These are phyloP conservation scores for Etheostoma perlongum DNA, from an alignment of 2,797 vertebrate species.

Conservation along the genomic window DNA sequence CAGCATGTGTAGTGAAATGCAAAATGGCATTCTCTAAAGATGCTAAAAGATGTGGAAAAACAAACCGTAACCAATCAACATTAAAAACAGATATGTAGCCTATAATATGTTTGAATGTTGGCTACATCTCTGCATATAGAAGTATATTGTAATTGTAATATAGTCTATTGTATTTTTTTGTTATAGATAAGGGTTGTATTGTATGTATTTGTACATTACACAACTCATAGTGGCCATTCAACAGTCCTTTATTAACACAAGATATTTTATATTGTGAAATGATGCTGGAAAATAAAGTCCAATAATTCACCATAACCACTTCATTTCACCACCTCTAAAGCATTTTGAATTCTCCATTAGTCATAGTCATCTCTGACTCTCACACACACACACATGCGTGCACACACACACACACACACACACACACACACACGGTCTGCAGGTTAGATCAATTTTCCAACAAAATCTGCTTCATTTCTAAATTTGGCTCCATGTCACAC, in stretches of 20 bases:
- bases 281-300: conserved; percentile 20
- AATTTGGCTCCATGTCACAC: conserved; percentile 35
- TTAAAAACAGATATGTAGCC: no score
- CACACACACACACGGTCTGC: conserved; percentile 23
- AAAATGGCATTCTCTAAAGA: background rate
- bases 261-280: background rate
- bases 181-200: background rate
- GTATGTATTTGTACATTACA: background rate
- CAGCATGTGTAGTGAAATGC: background rate
- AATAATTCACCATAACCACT: background rate
- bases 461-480: conserved; percentile 38
- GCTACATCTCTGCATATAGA: no score
- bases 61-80: no score
- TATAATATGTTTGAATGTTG: no score
- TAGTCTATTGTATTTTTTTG: background rate
- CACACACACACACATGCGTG: conserved; percentile 18
- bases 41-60: background rate
- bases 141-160: no score
- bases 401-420: conserved; percentile 18
- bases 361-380: conserved; percentile 5
- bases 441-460: conserved; percentile 36
- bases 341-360: conserved; percentile 32
- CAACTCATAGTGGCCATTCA: background rate
- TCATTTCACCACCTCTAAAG: conserved; percentile 19
- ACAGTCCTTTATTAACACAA: background rate